phyloP scores from a whole-genome alignment of 2,888 invertebrate species.

The Limnephilus marmoratus region DNA sequence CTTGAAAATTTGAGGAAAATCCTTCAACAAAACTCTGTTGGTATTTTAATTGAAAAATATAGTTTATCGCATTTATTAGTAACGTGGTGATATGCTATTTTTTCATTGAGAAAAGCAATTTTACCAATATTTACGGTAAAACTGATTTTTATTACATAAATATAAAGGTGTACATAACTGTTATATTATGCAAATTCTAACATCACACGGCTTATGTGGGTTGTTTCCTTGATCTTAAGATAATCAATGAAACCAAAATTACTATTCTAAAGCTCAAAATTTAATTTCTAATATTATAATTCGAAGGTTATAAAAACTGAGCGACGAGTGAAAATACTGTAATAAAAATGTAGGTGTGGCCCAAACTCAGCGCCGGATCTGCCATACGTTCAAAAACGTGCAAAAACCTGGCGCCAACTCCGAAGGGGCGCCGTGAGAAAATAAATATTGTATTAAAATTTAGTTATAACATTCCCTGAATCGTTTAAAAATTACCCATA shows the following conservation, averaged over 20 bases:
- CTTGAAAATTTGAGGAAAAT: background rate
- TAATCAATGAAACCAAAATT: no score
- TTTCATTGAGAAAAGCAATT: background rate
- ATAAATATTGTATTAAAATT: no score
- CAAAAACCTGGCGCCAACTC: no score
- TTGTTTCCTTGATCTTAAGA: background rate
- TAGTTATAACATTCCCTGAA: no score
- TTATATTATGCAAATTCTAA: background rate
- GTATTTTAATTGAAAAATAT: background rate
- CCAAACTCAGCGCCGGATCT: background rate
- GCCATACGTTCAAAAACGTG: no score
- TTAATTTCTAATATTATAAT: background rate
- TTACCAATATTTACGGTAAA: background rate
- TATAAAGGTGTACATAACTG: background rate
- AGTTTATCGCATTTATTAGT: background rate
- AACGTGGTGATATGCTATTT: background rate
- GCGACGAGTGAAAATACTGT: background rate
- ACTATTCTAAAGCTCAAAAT: background rate
- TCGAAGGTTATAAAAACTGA: background rate
- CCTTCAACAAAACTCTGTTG: background rate
- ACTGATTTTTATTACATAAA: no score
- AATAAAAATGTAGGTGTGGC: background rate
- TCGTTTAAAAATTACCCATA: no score
- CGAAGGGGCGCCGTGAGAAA: no score
- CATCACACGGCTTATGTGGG: background rate